These are phyloP conservation scores for Rhinichthys klamathensis DNA, from an alignment of 2,113 vertebrate species.

Conservation along the genomic window DNA sequence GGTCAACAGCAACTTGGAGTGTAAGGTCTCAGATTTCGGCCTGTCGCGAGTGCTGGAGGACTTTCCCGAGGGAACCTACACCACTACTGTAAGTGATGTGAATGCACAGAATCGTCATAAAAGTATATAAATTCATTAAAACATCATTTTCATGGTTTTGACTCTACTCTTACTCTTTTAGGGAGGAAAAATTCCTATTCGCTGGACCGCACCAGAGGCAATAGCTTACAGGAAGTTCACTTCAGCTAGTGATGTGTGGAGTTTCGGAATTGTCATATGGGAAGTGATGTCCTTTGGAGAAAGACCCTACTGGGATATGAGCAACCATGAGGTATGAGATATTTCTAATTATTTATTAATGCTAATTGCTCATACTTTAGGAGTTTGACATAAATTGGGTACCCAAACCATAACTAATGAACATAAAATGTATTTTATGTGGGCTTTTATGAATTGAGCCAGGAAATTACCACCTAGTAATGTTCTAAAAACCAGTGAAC, in stretches of 20 bases:
- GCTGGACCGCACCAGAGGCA: constrained; percentile 96
- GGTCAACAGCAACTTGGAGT: constrained; percentile 92
- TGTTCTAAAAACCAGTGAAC: neutral
- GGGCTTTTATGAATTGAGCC: neutral
- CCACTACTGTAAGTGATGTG: constrained; percentile 86
- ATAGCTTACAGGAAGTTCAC: constrained; percentile 97
- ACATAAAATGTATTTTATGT: neutral
- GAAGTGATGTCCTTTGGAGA: constrained; percentile 97
- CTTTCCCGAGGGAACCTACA: constrained; percentile 94
- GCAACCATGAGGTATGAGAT: constrained; percentile 82
- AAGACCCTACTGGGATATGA: constrained; percentile 97
- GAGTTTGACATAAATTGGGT: neutral
- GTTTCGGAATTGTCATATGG: constrained; percentile 98
- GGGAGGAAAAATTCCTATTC: constrained; percentile 98
- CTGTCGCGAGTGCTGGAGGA: constrained; percentile 93
- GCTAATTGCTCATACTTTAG: neutral
- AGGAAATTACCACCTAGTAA: neutral
- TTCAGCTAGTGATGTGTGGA: constrained; percentile 96
- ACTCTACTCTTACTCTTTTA: constrained; percentile 61
- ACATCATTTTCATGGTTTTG: constrained; percentile 21
- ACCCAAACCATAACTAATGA: neutral
- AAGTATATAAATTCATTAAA: neutral
- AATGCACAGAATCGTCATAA: neutral
- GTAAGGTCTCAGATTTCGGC: constrained; percentile 96
- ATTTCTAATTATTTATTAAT: neutral